These are phyloP conservation scores for Rostratula benghalensis DNA, from an alignment of 2,113 vertebrate species.

Conservation along the genomic window DNA sequence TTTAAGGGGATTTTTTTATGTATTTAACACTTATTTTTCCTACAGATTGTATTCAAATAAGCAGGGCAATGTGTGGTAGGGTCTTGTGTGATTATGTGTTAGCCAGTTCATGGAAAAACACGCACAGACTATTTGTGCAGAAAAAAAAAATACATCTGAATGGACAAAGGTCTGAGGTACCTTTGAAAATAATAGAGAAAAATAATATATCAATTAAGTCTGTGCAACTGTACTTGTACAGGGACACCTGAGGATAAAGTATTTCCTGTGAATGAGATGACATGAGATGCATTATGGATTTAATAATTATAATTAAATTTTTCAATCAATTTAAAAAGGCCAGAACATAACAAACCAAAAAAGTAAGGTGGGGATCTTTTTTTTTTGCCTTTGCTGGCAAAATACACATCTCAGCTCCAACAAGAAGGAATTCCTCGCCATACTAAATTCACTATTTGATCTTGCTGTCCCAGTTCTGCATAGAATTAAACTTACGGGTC, in stretches of 20 bases:
- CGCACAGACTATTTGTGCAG: not conserved
- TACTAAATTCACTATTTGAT: not conserved
- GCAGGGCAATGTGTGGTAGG: not conserved
- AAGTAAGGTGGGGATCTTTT: not conserved
- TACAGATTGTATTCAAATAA: not conserved
- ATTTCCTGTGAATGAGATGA: not conserved
- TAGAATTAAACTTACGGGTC: not conserved
- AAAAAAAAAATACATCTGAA: not conserved
- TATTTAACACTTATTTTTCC: not conserved
- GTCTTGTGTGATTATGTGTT: not conserved
- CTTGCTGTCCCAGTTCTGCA: not conserved
- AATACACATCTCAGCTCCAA: not conserved
- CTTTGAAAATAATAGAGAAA: not conserved
- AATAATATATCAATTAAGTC: not conserved
- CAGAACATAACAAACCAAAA: not conserved
- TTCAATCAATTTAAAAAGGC: not conserved
- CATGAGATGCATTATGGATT: not conserved
- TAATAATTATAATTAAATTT: not conserved
- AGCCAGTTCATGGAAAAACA: not conserved
- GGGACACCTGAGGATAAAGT: not conserved
- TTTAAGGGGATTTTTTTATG: not conserved
- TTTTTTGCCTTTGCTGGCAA: not conserved
- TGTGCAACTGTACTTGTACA: not conserved
- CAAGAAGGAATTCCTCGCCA: not conserved
- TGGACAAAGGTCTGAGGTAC: not conserved